Evolutionary conservation across 1,140 invertebrate species (phyloP).

Genomic region (Pissodes strobi): DNA sequence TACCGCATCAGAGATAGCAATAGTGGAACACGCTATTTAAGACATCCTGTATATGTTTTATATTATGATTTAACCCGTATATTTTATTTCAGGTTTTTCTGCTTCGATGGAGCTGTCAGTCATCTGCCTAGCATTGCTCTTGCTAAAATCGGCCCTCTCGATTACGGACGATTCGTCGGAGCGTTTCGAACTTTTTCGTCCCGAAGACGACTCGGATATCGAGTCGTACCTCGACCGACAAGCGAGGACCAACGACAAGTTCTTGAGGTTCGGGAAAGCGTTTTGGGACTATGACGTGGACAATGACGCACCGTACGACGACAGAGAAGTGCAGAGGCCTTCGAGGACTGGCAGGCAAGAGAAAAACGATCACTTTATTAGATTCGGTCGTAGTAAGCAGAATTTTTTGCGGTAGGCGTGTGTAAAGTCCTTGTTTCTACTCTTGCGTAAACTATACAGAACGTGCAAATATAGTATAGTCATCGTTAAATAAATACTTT

Average conservation of each 20-base stretch:
- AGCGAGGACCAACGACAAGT: conserved; percentile 31
- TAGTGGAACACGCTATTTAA: too few relatives aligned
- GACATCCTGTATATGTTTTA: too few relatives aligned
- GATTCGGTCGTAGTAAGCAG: conserved; percentile 38
- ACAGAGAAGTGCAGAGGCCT: conserved; percentile 21
- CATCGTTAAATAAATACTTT: too few relatives aligned
- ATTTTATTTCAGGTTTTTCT: too few relatives aligned
- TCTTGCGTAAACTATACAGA: too few relatives aligned
- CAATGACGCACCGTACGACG: conserved; percentile 13
- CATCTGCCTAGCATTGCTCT: conserved; percentile 20
- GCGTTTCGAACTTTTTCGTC: neutral
- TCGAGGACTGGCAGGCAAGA: conserved; percentile 35
- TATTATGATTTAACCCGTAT: too few relatives aligned
- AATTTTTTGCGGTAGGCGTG: conserved; percentile 33
- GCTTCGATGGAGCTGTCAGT: conserved; percentile 28
- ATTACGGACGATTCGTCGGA: conserved; percentile 27
- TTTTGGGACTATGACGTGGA: conserved; percentile 21
- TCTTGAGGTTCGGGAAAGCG: conserved; percentile 32
- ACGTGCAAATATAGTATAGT: too few relatives aligned
- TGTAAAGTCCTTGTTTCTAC: neutral
- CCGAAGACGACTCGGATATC: conserved; percentile 20
- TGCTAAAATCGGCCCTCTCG: conserved; percentile 11
- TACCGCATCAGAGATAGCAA: too few relatives aligned
- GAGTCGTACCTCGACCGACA: conserved; percentile 15
- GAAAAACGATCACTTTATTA: conserved; percentile 42